Percentiles rank a stretch among this genome's conserved stretches.
Evolutionary conservation across 2,797 vertebrate genomes (phyloP).

Genomic region (Rhinatrema bivittatum): DNA sequence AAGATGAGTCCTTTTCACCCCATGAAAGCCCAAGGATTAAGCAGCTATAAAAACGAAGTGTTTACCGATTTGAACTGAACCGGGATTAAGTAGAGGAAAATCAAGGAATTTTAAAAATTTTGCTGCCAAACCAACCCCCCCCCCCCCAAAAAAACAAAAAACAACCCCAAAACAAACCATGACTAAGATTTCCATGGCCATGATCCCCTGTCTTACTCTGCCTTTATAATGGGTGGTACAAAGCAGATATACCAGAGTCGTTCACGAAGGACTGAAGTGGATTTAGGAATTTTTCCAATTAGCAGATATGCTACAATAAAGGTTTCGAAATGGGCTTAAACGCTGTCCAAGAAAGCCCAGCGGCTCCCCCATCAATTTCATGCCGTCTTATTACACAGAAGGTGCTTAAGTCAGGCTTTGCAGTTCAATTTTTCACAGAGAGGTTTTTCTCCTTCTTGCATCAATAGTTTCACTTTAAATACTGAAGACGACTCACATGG

Average conservation of each 20-base stretch:
- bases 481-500: conserved; percentile 13
- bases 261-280: conserved; percentile 68
- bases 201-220: not conserved
- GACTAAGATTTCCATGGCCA: not conserved
- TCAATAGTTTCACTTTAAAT: conserved; percentile 55
- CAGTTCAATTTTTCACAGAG: conserved; percentile 72
- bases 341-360: conserved; percentile 67
- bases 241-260: conserved; percentile 43
- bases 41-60: no score
- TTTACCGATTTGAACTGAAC: no score
- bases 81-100: no score
- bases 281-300: conserved; percentile 73
- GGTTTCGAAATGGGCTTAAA: conserved; percentile 63
- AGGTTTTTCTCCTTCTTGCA: conserved; percentile 55
- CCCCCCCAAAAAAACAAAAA: no score
- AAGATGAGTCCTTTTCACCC: no score
- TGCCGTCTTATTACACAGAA: conserved; percentile 70
- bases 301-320: conserved; percentile 75
- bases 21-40: no score
- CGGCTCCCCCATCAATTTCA: conserved; percentile 86
- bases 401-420: conserved; percentile 70
- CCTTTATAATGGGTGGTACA: conserved; percentile 5
- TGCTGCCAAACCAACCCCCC: no score
- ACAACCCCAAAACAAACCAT: no score
- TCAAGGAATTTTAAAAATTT: no score